Percentiles rank a stretch among this genome's conserved stretches.
Conservation (phyloP, 2,797 vertebrate genomes). For the Setipinna tenuifilis region DNA sequence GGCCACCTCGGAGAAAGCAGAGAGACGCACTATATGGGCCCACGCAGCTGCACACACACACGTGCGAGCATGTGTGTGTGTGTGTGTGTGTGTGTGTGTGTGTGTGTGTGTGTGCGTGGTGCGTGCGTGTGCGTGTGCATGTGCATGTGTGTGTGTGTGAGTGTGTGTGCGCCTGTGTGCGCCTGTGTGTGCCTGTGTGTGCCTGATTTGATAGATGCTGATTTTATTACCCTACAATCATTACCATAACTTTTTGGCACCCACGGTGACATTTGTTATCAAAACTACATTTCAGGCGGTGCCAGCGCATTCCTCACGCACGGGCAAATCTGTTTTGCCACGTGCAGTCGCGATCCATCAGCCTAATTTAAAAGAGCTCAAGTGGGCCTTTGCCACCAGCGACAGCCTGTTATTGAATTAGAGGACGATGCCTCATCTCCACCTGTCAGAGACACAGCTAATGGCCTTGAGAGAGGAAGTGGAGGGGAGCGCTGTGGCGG, state of each 20-base stretch:
- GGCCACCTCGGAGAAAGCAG: background rate
- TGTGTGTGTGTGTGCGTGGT: no score
- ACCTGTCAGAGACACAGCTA: constrained; percentile 55
- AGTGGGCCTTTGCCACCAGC: constrained; percentile 67
- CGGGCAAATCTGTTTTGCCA: constrained; percentile 72
- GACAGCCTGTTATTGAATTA: constrained; percentile 71
- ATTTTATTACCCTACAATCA: constrained; percentile 74
- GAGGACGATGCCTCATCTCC: constrained; percentile 66
- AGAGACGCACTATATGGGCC: background rate
- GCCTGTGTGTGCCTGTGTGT: no score
- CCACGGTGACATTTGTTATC: constrained; percentile 67
- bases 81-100: no score
- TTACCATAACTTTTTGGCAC: constrained; percentile 72
- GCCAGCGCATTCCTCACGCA: constrained; percentile 53
- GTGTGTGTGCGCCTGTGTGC: no score
- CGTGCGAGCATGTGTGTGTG: no score
- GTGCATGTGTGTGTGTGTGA: no score
- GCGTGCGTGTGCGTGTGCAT: no score
- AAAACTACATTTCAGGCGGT: constrained; percentile 64
- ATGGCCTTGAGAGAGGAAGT: constrained; percentile 20
- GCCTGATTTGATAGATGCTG: constrained; percentile 70
- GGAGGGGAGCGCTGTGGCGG: background rate
- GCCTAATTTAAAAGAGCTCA: constrained; percentile 74
- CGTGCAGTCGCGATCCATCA: constrained; percentile 70
- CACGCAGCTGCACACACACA: no score